These are phyloP conservation scores for Bathynomus jamesi DNA, from an alignment of 1,140 invertebrate species.

Conservation along the genomic window DNA sequence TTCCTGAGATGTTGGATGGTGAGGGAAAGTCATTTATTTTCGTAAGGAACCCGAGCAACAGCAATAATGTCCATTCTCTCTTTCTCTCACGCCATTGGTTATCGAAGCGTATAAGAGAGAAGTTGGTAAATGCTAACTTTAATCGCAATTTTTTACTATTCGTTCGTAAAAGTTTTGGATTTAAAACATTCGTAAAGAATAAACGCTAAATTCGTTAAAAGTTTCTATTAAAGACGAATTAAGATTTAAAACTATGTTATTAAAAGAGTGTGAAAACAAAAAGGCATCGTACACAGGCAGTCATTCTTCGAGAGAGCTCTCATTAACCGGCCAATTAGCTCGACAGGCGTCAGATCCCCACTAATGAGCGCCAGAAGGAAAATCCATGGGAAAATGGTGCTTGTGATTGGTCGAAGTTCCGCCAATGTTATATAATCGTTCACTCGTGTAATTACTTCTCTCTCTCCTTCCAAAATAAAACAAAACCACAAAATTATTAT, in stretches of 20 bases:
- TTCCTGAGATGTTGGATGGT: not conserved
- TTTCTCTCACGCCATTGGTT: not conserved
- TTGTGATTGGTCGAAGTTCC: not conserved
- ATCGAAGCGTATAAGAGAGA: not conserved
- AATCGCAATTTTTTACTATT: not conserved
- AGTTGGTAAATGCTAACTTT: too few species aligned
- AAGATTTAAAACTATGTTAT: too few species aligned
- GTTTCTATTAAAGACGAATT: not conserved
- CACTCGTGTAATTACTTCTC: not conserved
- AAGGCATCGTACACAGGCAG: not conserved
- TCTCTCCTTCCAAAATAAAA: not conserved
- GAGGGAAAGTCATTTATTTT: not conserved
- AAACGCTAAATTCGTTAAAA: not conserved
- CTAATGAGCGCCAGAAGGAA: not conserved
- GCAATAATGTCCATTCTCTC: not conserved
- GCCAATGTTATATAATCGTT: not conserved
- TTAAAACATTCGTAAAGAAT: not conserved
- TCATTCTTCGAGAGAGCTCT: not conserved
- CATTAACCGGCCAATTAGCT: not conserved
- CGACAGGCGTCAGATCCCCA: not conserved
- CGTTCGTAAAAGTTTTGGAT: not conserved
- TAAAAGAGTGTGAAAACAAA: not conserved
- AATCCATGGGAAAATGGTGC: not conserved
- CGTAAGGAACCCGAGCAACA: not conserved
- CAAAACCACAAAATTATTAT: not conserved